Base-by-base conservation (phyloP, 2,888 invertebrate species). In the Hypsopygia costalis region DNA sequence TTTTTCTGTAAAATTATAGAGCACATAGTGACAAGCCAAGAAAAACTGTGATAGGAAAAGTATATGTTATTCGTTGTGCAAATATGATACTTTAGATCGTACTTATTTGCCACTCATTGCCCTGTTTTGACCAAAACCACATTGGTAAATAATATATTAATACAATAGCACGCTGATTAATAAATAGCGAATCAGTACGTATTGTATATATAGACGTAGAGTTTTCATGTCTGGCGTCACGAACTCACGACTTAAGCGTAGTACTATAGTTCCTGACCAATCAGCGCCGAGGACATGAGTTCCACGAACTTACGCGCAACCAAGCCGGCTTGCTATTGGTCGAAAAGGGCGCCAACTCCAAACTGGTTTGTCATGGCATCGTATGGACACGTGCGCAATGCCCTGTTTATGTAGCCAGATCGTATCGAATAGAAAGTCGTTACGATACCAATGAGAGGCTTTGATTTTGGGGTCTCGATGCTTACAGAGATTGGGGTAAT, bases 211-310 rank as follows among this genome's bases (percentile, higher is more conserved):
- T 36, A 20, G 11, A 27, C 22, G 11, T 30, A 21, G 29, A 37
- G 30, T 37, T 37, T 37, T 37, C 32, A 38, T 30, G 31, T 32
- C 31, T 38, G 20, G 36, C 38, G 40, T 39, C 47, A 36, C 25
- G 36, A 37, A 37, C 31, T 31, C 36, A 37, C 36, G 36, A 30
- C 36, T 20, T 10, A 11, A 30, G 12, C 20, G 36, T 37, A 37
- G 36, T 39, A 36, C 28, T 35, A 36, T 16, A 22, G n/a, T 28
- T 11, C 36, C 34, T 40, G 53, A 46, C 79, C 74, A 73, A 81
- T 81, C 62, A 68, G 59, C 43, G 51, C 58, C 68, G 76, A 81
- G 71, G 80, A 71, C 69, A 74, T 75, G 54, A 72, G 81, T 81
- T 83, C 77, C 70, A 67, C 78, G 85, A 83, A 83, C 83, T 68